Evolutionary conservation across 2,113 vertebrate genomes (phyloP).

Genomic region (Cichladusa arquata): DNA sequence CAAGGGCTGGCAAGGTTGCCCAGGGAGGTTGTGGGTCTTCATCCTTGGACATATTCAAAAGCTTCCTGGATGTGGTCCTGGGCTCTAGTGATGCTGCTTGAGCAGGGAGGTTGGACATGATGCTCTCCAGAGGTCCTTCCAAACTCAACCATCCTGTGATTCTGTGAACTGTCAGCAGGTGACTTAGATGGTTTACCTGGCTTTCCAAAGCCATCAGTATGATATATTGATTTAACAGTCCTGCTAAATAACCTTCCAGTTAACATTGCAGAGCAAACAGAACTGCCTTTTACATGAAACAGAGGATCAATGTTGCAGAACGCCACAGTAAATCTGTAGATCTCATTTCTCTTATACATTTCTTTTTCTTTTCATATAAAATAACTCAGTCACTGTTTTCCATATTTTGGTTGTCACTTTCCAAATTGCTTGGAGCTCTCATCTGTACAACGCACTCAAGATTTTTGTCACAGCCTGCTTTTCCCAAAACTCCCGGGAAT

Average conservation of each 20-base stretch:
- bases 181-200: background rate
- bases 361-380: background rate
- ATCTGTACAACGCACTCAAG: background rate
- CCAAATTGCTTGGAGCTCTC: slow-evolving; percentile 4
- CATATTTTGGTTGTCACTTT: background rate
- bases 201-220: background rate
- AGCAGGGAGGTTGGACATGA: background rate
- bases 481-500: background rate
- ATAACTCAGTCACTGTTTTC: background rate
- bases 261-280: background rate
- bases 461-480: background rate
- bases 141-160: background rate
- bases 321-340: background rate
- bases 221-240: background rate
- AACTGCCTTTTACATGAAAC: background rate
- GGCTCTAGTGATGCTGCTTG: background rate
- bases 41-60: background rate
- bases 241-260: background rate
- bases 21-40: background rate
- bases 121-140: background rate
- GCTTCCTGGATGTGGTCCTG: background rate
- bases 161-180: background rate
- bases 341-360: background rate
- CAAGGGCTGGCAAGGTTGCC: background rate
- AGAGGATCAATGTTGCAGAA: background rate